A percentile compares a stretch with the other conserved stretches of the same genome.
Conservation (phyloP, 2,113 vertebrate species). For the Equus przewalskii region DNA sequence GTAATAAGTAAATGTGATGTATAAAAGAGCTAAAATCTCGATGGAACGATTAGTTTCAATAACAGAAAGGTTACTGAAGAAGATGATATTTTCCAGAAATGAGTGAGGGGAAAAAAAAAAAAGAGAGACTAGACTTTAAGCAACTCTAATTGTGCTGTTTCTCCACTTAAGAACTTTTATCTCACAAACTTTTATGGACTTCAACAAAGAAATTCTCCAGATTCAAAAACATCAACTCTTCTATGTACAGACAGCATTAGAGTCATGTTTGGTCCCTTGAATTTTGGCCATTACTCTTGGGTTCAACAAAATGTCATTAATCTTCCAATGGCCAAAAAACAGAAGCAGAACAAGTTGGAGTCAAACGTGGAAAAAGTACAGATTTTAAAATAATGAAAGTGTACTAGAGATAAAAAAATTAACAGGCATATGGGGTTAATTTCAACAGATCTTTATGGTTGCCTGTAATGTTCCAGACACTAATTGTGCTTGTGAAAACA, state of each 20-base stretch:
- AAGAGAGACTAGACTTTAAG: neutral
- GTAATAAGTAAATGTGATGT: neutral
- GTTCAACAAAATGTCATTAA: neutral
- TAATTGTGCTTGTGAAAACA: neutral
- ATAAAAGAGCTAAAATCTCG: neutral
- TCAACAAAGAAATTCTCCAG: neutral
- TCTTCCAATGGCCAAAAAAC: neutral
- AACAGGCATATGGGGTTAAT: neutral
- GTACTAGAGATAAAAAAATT: neutral
- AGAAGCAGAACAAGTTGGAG: neutral
- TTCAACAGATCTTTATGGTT: neutral
- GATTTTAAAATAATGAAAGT: neutral
- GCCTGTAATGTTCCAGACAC: neutral
- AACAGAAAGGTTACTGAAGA: neutral
- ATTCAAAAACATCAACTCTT: neutral
- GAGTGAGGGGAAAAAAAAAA: neutral
- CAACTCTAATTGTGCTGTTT: neutral
- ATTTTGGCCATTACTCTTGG: neutral
- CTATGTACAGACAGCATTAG: neutral
- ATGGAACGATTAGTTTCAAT: fast-evolving
- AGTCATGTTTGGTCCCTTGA: fast-evolving
- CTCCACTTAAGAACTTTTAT: neutral
- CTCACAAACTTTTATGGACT: neutral
- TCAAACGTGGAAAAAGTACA: neutral
- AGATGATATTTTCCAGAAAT: neutral